Base-by-base conservation (phyloP, 2,888 invertebrate genomes). In the Caenorhabditis sinica region DNA sequence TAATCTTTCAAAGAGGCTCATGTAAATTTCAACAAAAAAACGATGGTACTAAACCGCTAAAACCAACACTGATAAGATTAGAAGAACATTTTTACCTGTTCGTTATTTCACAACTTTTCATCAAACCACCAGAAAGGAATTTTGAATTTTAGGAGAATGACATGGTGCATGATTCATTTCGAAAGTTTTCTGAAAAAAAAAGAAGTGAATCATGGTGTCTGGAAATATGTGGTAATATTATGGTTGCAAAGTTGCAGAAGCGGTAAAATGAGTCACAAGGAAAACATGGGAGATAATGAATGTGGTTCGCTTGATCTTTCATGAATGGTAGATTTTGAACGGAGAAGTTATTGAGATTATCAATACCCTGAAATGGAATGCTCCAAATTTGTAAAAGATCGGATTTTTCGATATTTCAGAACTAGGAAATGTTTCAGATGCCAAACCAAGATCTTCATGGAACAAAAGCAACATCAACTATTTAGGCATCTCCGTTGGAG, bases 61-160 rank as follows among this genome's bases (percentile, higher is more conserved):
- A 43, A 43, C 63, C 30, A 28, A 56, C 49, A 60, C n/a, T 60
- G 60, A 60, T 60, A 60, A 60, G 23, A 25, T 43, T 45, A 63
- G 17, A 65, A 65, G 25, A 28, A 3, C 13, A 11, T 15, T 30
- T 17, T 36, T 61, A 11, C 40, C 17, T 36, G 40, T 61, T 61
- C 23, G 23, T 15, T 43, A 15, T 63, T 63, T 63, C 63, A 63
- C 43, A 43, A 63, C 25, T 40, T 63, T 25, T 15, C 61, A 40
- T 40, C 23, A 61, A 63, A 63, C 23, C 15, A 40, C 23, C 23
- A n/a, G 20, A 20, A 13, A 43, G 20, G 40, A 63, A 43, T 25
- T 43, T 13, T 40, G 63, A 63, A 43, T 17, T 30, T 15, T 17
- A 43, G 25, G 20, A 33, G 8, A 60, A 60, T 60, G 60, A 60